Evolutionary conservation across 2,113 vertebrate species (phyloP).

Genomic region (Myotis brandtii): DNA sequence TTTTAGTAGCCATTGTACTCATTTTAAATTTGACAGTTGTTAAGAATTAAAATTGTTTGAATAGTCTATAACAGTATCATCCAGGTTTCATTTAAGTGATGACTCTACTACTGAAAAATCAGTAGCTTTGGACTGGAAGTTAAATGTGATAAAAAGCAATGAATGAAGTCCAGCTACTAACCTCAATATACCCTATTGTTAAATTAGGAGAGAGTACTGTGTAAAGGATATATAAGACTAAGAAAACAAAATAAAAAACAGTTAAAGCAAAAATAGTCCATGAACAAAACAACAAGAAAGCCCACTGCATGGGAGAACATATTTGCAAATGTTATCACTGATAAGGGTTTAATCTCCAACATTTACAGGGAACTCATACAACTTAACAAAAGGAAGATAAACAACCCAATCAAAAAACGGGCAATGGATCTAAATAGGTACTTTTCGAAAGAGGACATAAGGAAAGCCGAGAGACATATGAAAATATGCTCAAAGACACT

Average conservation of each 20-base stretch:
- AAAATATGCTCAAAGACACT: too few relatives aligned
- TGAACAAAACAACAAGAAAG: too few relatives aligned
- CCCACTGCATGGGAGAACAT: too few relatives aligned
- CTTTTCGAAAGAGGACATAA: too few relatives aligned
- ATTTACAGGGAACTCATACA: too few relatives aligned
- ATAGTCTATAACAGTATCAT: background rate
- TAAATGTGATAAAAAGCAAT: background rate
- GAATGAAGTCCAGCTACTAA: background rate
- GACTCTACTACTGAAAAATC: background rate
- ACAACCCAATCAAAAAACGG: too few relatives aligned
- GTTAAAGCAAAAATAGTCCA: background rate
- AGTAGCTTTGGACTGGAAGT: background rate
- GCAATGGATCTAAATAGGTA: too few relatives aligned
- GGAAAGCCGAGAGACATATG: too few relatives aligned
- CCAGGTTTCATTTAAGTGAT: background rate
- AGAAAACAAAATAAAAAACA: slow-evolving; percentile 41
- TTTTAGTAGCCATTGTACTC: background rate
- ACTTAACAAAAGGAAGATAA: too few relatives aligned
- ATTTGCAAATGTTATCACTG: too few relatives aligned
- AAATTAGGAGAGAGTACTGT: background rate
- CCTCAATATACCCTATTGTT: background rate
- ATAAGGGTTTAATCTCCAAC: too few relatives aligned
- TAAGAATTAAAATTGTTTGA: slow-evolving; percentile 45
- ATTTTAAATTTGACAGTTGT: slow-evolving; percentile 12
- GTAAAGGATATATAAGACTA: background rate